Evolutionary conservation across 2,797 vertebrate species (phyloP).

Genomic region (Bradypus variegatus): DNA sequence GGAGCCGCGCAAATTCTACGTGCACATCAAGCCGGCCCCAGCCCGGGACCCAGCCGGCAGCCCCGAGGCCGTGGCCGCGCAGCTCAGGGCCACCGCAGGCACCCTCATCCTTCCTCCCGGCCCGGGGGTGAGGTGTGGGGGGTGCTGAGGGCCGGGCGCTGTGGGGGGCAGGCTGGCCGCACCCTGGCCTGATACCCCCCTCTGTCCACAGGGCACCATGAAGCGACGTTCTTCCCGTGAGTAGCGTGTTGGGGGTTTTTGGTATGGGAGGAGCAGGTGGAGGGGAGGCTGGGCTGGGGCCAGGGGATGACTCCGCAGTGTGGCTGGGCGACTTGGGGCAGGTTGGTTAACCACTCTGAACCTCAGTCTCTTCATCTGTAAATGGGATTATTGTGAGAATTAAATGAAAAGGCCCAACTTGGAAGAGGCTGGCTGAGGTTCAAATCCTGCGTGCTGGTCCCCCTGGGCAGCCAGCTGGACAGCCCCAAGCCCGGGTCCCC

Average conservation of each 20-base stretch:
- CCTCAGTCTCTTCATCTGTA: neutral
- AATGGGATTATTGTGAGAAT: neutral
- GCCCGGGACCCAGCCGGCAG: constrained; percentile 63
- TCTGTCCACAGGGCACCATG: constrained; percentile 72
- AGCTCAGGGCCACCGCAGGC: constrained; percentile 88
- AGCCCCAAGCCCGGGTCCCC: neutral
- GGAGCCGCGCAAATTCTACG: constrained; percentile 89
- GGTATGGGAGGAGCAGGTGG: too few relatives aligned
- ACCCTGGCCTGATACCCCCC: fast-evolving
- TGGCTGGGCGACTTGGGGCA: neutral
- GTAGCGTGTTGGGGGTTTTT: constrained; percentile 28
- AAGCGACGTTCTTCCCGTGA: constrained; percentile 74
- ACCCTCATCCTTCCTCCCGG: constrained; percentile 85
- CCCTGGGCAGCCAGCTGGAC: neutral
- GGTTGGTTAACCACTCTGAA: neutral
- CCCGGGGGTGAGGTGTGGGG: constrained; percentile 68
- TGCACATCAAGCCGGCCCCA: constrained; percentile 86
- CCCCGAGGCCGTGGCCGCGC: constrained; percentile 77
- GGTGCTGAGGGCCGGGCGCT: fast-evolving
- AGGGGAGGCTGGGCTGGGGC: neutral
- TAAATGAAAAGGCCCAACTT: neutral
- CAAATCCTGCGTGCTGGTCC: too few relatives aligned
- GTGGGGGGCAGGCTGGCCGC: fast-evolving
- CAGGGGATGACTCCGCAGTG: too few relatives aligned
- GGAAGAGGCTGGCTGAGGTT: neutral